These are phyloP conservation scores for Hemiscyllium ocellatum DNA, from an alignment of 2,113 vertebrate species.

Conservation along the genomic window DNA sequence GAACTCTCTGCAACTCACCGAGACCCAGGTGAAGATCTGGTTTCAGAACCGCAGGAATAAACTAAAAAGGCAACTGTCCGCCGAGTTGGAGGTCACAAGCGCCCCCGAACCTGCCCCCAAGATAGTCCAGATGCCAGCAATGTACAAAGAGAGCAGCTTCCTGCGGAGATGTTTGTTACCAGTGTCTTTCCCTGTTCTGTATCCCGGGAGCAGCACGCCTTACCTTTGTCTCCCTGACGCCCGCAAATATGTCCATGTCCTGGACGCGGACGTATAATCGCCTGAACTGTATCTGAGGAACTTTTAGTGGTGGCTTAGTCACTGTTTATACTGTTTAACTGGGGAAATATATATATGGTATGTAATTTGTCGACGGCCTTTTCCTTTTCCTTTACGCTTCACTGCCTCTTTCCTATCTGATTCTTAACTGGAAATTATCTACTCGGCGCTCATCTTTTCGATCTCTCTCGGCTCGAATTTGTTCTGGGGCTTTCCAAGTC, in stretches of 20 bases:
- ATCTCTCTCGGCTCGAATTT: neutral
- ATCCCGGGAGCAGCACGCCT: slow-evolving; percentile 64
- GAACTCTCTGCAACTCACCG: slow-evolving; percentile 66
- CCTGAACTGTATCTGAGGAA: neutral
- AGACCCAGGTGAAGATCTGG: slow-evolving; percentile 75
- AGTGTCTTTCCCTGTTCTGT: slow-evolving; percentile 69
- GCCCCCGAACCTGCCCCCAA: slow-evolving; percentile 54
- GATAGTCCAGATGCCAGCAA: slow-evolving; percentile 57
- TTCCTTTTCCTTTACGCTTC: neutral
- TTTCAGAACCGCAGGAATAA: slow-evolving; percentile 76
- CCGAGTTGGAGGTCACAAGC: slow-evolving; percentile 61
- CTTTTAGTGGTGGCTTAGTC: slow-evolving; percentile 17
- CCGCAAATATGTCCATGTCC: slow-evolving; percentile 70
- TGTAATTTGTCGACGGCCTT: neutral
- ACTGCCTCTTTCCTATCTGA: neutral
- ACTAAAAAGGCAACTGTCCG: slow-evolving; percentile 73
- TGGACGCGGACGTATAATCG: slow-evolving; percentile 70
- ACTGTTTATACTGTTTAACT: slow-evolving; percentile 32
- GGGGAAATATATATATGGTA: neutral
- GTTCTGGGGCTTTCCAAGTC: neutral
- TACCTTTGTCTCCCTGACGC: slow-evolving; percentile 72
- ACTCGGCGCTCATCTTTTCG: neutral
- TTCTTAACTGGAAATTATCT: neutral
- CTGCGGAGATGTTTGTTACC: slow-evolving; percentile 69
- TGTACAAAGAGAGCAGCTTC: slow-evolving; percentile 69